Evolutionary conservation across 2,888 invertebrate genomes (phyloP), one percentile per base, ranked within the genome.

Genomic region (Drosophila prolongata): DNA sequence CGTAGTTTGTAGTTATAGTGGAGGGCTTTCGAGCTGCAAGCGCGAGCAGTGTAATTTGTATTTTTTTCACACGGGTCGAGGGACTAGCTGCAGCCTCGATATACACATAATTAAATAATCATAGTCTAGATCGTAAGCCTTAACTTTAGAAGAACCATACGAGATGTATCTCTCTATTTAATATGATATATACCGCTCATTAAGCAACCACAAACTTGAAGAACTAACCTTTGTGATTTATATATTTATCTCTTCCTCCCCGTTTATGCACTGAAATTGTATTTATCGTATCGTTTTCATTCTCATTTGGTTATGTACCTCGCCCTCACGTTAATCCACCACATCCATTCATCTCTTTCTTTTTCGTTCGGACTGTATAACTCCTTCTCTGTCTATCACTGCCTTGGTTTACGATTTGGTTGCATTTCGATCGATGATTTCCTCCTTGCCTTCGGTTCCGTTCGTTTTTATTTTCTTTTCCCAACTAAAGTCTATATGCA

Each of bases 401-500:
- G 13, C 35, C 58, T 67, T 75, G 72, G 62, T 44, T 69, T 82
- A 68, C 65, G 35, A 55, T 66, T 62, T 67, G 37, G 38, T 75
- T 65, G 34, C 24, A 6, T 46, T 60, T 60, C 6, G 30, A 11
- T 40, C 24, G 47, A n/a, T 30, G 38, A 16, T 58, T 30, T 47
- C 14, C 14, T 10, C 27, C 57, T 1, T n/a, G 3, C 40, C 30
- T 35, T 66, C 10, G 49, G 30, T 56, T 64, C n/a, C 46, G 46
- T 57, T 47, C 6, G 11, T 55, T 55, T 67, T 52, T 30, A 66
- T 68, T 77, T 68, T 53, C 40, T 8, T 62, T 69, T 65, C 54
- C 69, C 43, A 62, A 83, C 77, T 77, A 75, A 76, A 66, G 66
- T 66, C 66, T 82, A 75, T 83, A 85, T 85, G 85, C 85, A 85